Base-by-base conservation (phyloP, 2,888 invertebrate species). In the Noctua fimbriata region DNA sequence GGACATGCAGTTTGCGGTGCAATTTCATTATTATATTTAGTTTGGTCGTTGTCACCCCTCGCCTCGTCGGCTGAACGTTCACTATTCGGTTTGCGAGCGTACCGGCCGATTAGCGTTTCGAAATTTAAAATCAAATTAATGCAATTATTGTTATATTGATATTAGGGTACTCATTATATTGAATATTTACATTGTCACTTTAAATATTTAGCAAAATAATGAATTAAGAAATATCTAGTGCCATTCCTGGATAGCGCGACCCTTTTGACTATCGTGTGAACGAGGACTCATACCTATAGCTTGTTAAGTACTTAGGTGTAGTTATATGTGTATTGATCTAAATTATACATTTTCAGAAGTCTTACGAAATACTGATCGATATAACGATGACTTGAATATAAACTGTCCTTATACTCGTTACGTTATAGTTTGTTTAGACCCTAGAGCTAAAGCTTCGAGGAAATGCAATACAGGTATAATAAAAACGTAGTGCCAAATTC, bases 71-170 rank as follows among this genome's bases (percentile, higher is more conserved):
- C 91, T 91, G 89, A 89, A 89, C 91, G 91, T 92, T 92, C 87
- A 87, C 88, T 86, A 90, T 90, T 88, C 88, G 87, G 87, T 90
- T 91, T 89, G 92, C 87, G 92, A 89, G 91, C 91, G 92, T 90
- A 81, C 79, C 73, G 78, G 89, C 90, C 89, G 89, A 90, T 90
- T 90, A 91, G 89, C 71, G 82, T 91, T 94, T 94, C 90, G 84
- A 93, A 93, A 91, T 93, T 94, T 92, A 86, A 93, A 93, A 93
- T 94, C 91, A 93, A 92, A 92, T 91, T 92, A 92, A 93, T 88
- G 92, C 94, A 94, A 94, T 94, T 95, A 93, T 95, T 95, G 93
- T 94, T 94, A 92, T 88, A 93, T 93, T 92, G 90, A 91, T 92
- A 90, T 94, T 94, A 95, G 93, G 91, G 91, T 94, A 94, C 90